Evolutionary conservation across 2,797 vertebrate species (phyloP).

Genomic region (Paguma larvata): DNA sequence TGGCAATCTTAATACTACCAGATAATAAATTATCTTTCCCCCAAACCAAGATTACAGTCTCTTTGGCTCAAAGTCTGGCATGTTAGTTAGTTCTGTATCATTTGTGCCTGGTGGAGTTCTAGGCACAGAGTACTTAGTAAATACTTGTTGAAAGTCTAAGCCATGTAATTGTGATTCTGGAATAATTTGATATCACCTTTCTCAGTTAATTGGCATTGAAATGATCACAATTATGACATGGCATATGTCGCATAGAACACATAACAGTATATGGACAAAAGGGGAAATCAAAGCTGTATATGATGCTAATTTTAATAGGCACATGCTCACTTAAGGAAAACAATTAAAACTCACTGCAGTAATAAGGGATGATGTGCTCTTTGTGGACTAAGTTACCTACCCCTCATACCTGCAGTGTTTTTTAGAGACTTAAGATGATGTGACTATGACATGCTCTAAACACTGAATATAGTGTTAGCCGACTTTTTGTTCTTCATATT

Average conservation of each 20-base stretch:
- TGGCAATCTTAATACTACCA: not conserved
- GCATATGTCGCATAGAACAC: not conserved
- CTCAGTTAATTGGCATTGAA: slow-evolving; percentile 1
- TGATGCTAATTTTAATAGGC: not conserved
- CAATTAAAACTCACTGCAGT: not conserved
- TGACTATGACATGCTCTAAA: not conserved
- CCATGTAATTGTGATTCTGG: not conserved
- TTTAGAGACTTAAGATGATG: slow-evolving; percentile 38
- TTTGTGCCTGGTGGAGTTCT: not conserved
- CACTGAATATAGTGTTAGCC: not conserved
- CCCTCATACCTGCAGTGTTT: not conserved
- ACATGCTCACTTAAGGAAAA: not conserved
- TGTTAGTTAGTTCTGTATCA: not conserved
- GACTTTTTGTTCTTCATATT: slow-evolving; percentile 14
- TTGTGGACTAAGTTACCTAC: slow-evolving; percentile 7
- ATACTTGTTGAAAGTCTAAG: slow-evolving; percentile 31
- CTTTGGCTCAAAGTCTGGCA: not conserved
- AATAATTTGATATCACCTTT: not conserved
- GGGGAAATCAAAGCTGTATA: not conserved
- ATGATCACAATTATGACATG: not conserved
- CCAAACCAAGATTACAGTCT: not conserved
- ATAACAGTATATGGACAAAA: not conserved
- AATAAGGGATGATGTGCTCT: not conserved
- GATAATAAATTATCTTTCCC: not conserved
- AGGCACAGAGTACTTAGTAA: not conserved